These are phyloP conservation scores for Pammene fasciana DNA, from an alignment of 2,888 invertebrate species.

Conservation along the genomic window DNA sequence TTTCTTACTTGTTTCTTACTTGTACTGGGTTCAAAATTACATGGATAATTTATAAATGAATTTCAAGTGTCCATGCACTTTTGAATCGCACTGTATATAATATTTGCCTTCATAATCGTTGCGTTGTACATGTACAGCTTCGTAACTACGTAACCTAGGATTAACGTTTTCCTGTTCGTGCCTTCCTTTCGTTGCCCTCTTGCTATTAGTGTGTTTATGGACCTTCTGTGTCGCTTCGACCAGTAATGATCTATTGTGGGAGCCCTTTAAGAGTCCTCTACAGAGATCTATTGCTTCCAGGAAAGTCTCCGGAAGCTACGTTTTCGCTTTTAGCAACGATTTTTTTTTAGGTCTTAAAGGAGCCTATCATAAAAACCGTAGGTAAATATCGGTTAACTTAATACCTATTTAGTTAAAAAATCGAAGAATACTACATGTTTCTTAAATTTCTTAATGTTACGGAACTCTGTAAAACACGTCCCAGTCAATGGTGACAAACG, in stretches of 20 bases:
- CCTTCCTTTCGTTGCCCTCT: slow-evolving; percentile 2
- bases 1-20: too few species aligned
- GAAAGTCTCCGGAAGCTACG: not conserved
- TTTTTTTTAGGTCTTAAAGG: not conserved
- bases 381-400: not conserved
- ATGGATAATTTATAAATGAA: too few species aligned
- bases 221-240: not conserved
- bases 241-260: not conserved
- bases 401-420: too few species aligned
- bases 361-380: not conserved
- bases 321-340: not conserved
- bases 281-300: not conserved
- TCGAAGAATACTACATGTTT: too few species aligned
- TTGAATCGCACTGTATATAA: too few species aligned
- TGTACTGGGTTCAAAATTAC: too few species aligned
- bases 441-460: not conserved
- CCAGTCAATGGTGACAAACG: slow-evolving; percentile 64
- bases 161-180: not conserved
- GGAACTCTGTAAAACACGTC: slow-evolving; percentile 54
- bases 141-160: not conserved
- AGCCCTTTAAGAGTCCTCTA: not conserved
- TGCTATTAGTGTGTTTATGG: slow-evolving; percentile 1
- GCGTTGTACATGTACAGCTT: too few species aligned
- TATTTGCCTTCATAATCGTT: too few species aligned
- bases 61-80: too few species aligned